Percentiles rank a stretch among this genome's conserved stretches.
Conservation (phyloP, 2,113 vertebrate species). For the Pungitius pungitius region DNA sequence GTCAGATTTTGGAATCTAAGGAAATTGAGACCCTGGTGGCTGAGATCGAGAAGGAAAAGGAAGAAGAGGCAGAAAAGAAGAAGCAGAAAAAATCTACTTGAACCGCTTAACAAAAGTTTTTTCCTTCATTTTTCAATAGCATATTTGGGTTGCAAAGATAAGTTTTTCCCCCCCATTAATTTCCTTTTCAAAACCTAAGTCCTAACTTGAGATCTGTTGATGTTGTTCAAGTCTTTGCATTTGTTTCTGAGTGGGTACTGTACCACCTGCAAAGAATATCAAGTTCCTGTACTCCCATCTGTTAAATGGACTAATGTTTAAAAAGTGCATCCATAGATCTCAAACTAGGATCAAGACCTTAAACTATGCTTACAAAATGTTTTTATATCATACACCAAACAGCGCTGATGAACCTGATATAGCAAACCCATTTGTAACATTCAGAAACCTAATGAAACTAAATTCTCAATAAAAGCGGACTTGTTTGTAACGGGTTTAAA, state of each 20-base stretch:
- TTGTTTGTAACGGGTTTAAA: slow-evolving; percentile 58
- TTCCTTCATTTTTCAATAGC: slow-evolving; percentile 49
- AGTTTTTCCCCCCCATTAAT: slow-evolving; percentile 25
- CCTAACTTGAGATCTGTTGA: slow-evolving; percentile 51
- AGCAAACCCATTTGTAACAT: slow-evolving; percentile 43
- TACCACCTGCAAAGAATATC: slow-evolving; percentile 10
- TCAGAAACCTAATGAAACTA: slow-evolving; percentile 40
- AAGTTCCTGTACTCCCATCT: slow-evolving; percentile 22
- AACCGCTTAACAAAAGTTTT: slow-evolving; percentile 42
- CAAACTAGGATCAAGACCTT: slow-evolving; percentile 50
- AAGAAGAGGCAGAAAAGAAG: slow-evolving; percentile 85
- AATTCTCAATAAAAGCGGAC: slow-evolving; percentile 67
- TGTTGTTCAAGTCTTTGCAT: slow-evolving; percentile 1
- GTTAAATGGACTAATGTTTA: neutral
- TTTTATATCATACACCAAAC: slow-evolving; percentile 50
- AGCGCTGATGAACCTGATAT: slow-evolving; percentile 22
- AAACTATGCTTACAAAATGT: slow-evolving; percentile 11
- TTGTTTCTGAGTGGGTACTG: neutral
- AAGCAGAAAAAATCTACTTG: slow-evolving; percentile 84
- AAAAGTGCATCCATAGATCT: slow-evolving; percentile 17
- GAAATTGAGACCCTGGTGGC: slow-evolving; percentile 83
- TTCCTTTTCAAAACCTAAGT: slow-evolving; percentile 43
- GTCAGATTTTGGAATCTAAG: slow-evolving; percentile 84
- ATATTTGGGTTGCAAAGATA: slow-evolving; percentile 50
- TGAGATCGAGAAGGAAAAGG: slow-evolving; percentile 84